Conservation (phyloP, 2,888 invertebrate genomes). For the Bombylius discolor region DNA sequence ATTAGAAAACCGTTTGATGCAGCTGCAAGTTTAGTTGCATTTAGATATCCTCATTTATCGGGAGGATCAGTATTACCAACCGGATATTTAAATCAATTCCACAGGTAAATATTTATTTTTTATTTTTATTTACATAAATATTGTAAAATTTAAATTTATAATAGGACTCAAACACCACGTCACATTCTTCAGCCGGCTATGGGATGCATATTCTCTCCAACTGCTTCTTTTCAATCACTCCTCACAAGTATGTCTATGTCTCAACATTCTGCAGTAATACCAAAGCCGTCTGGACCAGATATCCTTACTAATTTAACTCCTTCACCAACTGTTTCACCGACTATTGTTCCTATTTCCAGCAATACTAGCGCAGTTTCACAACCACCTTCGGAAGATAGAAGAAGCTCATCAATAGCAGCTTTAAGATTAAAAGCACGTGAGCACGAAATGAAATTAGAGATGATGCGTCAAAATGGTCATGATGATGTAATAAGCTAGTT, state of each 20-base stretch:
- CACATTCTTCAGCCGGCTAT: constrained; percentile 51
- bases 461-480: constrained; percentile 62
- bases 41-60: constrained; percentile 52
- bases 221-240: constrained; percentile 70
- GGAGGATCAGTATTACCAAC: constrained; percentile 42
- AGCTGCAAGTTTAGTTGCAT: constrained; percentile 51
- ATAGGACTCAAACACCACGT: constrained; percentile 35
- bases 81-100: constrained; percentile 45
- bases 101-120: constrained; percentile 28
- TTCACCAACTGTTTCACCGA: constrained; percentile 44
- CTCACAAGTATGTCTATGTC: constrained; percentile 64
- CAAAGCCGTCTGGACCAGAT: constrained; percentile 7
- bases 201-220: constrained; percentile 41
- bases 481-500: constrained; percentile 61
- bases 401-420: constrained; percentile 79
- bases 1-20: constrained; percentile 59
- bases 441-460: constrained; percentile 73
- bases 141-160: constrained; percentile 15
- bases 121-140: not conserved
- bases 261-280: constrained; percentile 38
- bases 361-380: not conserved
- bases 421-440: constrained; percentile 78
- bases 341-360: constrained; percentile 14
- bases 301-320: constrained; percentile 25
- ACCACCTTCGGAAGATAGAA: constrained; percentile 61